Base-by-base conservation (phyloP, 1,140 invertebrate genomes). In the Magallana angulata region DNA sequence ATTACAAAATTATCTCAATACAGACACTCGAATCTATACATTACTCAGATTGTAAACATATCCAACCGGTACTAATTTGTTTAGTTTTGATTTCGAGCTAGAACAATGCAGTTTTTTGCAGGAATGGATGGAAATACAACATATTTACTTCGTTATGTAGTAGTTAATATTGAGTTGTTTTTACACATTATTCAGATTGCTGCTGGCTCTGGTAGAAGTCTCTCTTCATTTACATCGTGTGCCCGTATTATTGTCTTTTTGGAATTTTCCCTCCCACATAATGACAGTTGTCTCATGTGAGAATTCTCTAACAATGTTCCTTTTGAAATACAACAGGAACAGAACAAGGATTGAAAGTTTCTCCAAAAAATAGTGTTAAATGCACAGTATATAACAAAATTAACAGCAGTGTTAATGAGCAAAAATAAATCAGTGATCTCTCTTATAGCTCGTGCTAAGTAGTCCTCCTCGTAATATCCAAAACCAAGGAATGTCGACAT, bases 361-460 rank as follows among this genome's bases (percentile, higher is more conserved):
- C 57, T 82, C 81, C 81, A 82, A 57, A 82, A 82, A 57, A 82
- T 82, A 18, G 81, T 82, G 57, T 82, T 82, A 57, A 82, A 82
- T 7, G 58, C 96, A 91, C 97, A 97, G 93, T 97, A 97, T 68
- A 97, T 94, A 68, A 97, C 94, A 95, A 97, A 97, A 94, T 97
- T 97, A 7, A 96, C 96, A 6, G 95, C 95, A 1, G 97, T 96
- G 94, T 97, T 97, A 62, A 97, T 94, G 14, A 96, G 95, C n/a
- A 97, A 94, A 56, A 97, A 93, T 57, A 97, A 95, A 93, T 97
- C 97, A 30, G 96, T 97, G 56, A 97, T 96, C 94, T 97, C 97
- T 7, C 97, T 96, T 9, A 97, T 93, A 30, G 95, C 96, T 85
- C 92, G 90, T 1, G 96, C 91, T 8, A 96, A 89, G 88, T 90